Conservation (phyloP, 2,113 vertebrate genomes). For the Cervus canadensis region DNA sequence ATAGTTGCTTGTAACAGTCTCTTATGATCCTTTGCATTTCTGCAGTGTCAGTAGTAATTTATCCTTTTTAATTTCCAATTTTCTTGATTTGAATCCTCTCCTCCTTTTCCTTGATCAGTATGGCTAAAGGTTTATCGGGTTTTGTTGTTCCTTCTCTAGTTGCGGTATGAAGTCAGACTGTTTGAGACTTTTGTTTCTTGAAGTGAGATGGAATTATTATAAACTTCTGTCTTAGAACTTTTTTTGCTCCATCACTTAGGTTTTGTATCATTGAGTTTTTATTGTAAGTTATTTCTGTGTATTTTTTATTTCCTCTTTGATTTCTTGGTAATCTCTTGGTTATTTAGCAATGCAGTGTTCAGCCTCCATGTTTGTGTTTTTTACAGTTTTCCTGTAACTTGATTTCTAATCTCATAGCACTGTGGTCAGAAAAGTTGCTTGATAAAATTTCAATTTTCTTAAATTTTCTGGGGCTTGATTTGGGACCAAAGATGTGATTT, state of each 20-base stretch:
- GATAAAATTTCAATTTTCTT: background rate
- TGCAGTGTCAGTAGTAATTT: too few species aligned
- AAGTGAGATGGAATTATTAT: background rate
- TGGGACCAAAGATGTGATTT: background rate
- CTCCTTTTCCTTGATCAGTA: too few species aligned
- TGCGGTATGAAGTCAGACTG: too few species aligned
- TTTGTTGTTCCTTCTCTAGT: too few species aligned
- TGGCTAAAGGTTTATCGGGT: too few species aligned
- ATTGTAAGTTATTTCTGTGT: background rate
- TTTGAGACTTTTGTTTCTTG: background rate
- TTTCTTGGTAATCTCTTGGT: background rate
- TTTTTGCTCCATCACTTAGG: background rate
- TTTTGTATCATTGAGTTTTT: background rate
- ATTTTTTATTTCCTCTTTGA: background rate
- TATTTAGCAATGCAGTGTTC: background rate
- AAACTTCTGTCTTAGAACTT: background rate
- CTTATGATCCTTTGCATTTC: too few species aligned
- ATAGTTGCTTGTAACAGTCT: too few species aligned
- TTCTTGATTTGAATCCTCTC: too few species aligned
- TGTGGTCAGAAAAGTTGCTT: background rate
- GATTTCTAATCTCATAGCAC: background rate
- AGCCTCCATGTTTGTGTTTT: background rate
- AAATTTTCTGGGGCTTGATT: background rate
- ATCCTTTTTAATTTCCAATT: too few species aligned
- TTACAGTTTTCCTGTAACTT: background rate